phyloP scores from a whole-genome alignment of 2,797 vertebrate genomes.

The Acestrorhynchus altus region DNA sequence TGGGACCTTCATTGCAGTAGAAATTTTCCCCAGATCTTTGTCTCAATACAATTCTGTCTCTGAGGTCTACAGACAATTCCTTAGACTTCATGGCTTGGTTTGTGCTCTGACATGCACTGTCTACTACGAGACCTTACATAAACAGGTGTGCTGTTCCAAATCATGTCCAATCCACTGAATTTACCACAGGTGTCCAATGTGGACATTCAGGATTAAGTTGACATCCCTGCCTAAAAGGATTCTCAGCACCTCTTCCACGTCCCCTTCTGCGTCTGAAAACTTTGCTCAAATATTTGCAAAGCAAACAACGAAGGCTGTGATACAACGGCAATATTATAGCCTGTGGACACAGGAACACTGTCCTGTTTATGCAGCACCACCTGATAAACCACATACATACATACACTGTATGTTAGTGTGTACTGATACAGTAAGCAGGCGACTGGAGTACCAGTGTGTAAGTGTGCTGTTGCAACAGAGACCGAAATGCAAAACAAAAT shows the following conservation, averaged over 20 bases:
- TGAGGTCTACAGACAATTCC: no score
- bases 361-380: slow-evolving; percentile 8
- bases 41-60: no score
- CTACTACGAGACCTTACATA: no score
- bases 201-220: neutral
- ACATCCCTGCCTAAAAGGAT: neutral
- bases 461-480: neutral
- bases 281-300: slow-evolving; percentile 21
- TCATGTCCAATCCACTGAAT: no score
- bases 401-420: neutral
- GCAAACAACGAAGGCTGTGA: neutral
- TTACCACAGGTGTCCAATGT: neutral
- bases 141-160: no score
- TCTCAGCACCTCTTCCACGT: neutral
- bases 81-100: no score
- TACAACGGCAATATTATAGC: slow-evolving; percentile 3
- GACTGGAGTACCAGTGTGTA: neutral
- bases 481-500: neutral
- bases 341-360: neutral
- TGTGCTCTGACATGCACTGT: no score
- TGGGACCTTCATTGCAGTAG: no score
- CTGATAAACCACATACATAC: no score
- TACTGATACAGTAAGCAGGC: neutral
- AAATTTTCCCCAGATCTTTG: no score
- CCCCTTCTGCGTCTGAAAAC: slow-evolving; percentile 3